A percentile compares a stretch with the other conserved stretches of the same genome.
These are phyloP conservation scores for Eunapius fragilis DNA, from an alignment of 37 sponge, comb jelly and placozoan genomes.

Conservation along the genomic window DNA sequence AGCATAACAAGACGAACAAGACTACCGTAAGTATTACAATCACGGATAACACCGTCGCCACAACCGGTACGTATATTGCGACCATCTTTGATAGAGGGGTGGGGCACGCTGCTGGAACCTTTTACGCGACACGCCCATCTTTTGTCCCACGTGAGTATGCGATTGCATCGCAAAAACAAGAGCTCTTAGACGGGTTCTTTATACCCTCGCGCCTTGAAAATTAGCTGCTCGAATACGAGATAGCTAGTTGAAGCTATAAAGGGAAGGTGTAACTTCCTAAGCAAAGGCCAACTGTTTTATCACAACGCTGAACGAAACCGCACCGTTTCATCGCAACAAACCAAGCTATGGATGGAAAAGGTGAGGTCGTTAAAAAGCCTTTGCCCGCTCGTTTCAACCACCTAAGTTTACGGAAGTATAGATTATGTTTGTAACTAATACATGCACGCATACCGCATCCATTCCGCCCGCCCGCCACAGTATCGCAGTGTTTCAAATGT, in stretches of 20 bases:
- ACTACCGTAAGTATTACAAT: conserved; percentile 28
- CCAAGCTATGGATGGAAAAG: neutral
- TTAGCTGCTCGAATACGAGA: neutral
- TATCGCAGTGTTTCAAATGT: conserved; percentile 54
- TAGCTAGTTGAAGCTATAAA: neutral
- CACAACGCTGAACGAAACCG: neutral
- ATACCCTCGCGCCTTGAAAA: neutral
- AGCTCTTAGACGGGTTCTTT: neutral
- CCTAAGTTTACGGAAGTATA: neutral
- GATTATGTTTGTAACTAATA: neutral
- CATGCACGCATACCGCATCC: neutral
- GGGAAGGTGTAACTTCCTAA: neutral
- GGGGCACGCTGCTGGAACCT: conserved; percentile 1
- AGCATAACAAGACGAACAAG: neutral
- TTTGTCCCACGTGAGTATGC: conserved; percentile 3
- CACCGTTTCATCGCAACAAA: neutral
- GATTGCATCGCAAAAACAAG: neutral
- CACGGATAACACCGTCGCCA: conserved; percentile 21
- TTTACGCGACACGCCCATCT: conserved; percentile 49
- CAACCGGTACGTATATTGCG: neutral
- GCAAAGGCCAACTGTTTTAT: too few relatives aligned
- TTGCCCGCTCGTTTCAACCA: neutral
- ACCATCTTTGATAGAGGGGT: conserved; percentile 8
- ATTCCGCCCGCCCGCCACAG: neutral
- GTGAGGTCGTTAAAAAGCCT: neutral